A percentile compares a stretch with the other conserved stretches of the same genome.
Conservation (phyloP, 2,888 invertebrate genomes). For the Harpagoxenus sublaevis region DNA sequence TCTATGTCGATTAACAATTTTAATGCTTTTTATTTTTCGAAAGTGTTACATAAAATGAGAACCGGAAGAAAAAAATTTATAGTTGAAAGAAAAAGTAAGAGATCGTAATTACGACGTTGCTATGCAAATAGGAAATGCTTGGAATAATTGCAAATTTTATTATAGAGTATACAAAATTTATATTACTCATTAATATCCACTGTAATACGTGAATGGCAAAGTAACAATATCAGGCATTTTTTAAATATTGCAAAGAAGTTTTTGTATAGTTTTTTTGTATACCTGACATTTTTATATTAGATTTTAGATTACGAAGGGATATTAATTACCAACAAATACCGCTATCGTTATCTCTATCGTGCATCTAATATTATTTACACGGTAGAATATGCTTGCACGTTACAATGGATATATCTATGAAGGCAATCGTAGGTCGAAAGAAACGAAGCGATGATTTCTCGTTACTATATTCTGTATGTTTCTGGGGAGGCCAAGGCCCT, state of each 20-base stretch:
- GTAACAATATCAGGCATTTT: not conserved
- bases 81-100: not conserved
- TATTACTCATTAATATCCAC: not conserved
- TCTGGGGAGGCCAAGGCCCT: constrained; percentile 62
- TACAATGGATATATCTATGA: not conserved
- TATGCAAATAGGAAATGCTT: not conserved
- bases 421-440: not conserved
- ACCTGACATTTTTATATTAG: not conserved
- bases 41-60: constrained; percentile 21
- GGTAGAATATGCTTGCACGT: not conserved
- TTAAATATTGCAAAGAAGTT: not conserved
- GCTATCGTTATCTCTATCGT: not conserved
- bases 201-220: not conserved
- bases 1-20: not conserved
- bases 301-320: not conserved
- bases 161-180: not conserved
- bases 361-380: not conserved
- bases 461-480: constrained; percentile 49
- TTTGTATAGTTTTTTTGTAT: no score
- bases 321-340: not conserved
- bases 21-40: not conserved
- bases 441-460: constrained; percentile 37
- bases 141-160: not conserved
- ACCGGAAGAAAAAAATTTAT: not conserved
- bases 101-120: not conserved